These are phyloP conservation scores for Latrodectus geometricus DNA, from an alignment of 1,140 invertebrate species.

Conservation along the genomic window DNA sequence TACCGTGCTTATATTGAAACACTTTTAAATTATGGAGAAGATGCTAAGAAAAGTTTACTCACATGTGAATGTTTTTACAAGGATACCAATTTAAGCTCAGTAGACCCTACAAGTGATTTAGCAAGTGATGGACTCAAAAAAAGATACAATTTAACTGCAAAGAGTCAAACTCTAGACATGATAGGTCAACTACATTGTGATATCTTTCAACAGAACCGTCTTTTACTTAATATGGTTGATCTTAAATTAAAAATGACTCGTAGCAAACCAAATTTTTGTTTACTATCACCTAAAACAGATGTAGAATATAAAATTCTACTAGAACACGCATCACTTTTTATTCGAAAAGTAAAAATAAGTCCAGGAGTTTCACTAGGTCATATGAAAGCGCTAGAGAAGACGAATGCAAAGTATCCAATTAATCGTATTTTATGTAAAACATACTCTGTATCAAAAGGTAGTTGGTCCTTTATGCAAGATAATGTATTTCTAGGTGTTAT, in stretches of 20 bases:
- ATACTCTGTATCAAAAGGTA: conserved; percentile 18
- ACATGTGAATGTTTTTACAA: conserved; percentile 26
- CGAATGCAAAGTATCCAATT: not conserved
- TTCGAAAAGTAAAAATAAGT: conserved; percentile 25
- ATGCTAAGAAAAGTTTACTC: conserved; percentile 1
- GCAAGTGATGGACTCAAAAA: not conserved
- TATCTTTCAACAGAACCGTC: conserved; percentile 9
- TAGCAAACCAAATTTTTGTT: conserved; percentile 9
- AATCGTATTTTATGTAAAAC: not conserved
- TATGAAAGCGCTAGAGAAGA: conserved; percentile 5
- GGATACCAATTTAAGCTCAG: not conserved
- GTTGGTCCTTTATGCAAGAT: no score
- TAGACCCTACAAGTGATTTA: not conserved
- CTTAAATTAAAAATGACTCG: conserved; percentile 17
- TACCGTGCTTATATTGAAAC: not conserved
- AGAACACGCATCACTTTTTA: conserved; percentile 29
- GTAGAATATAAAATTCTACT: conserved; percentile 3
- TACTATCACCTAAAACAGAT: not conserved
- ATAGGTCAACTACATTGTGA: not conserved
- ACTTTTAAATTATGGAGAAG: not conserved
- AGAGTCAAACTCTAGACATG: conserved; percentile 20
- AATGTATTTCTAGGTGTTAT: no score
- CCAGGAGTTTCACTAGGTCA: conserved; percentile 14
- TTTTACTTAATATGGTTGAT: conserved; percentile 17
- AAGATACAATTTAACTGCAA: not conserved